These are phyloP conservation scores for Melolontha melolontha DNA, from an alignment of 2,888 invertebrate species.

Conservation along the genomic window DNA sequence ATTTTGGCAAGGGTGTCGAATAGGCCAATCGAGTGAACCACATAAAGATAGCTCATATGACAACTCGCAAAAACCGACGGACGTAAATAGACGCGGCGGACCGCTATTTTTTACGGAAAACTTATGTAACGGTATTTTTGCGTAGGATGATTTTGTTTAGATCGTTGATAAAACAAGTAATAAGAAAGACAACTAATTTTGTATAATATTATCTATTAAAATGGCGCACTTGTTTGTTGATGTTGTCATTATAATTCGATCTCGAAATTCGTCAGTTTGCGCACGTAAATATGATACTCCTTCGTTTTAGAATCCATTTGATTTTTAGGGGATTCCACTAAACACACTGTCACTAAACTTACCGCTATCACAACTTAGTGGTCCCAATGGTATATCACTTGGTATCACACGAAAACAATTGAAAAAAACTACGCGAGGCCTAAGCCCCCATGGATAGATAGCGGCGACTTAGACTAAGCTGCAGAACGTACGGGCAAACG, in stretches of 20 bases:
- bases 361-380: constrained; percentile 63
- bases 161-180: not conserved
- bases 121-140: constrained; percentile 44
- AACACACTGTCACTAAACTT: constrained; percentile 56
- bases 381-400: constrained; percentile 62
- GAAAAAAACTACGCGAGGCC: constrained; percentile 53
- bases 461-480: constrained; percentile 62
- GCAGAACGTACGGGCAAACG: constrained; percentile 71
- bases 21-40: constrained; percentile 52
- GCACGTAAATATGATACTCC: constrained; percentile 12
- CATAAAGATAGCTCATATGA: constrained; percentile 53
- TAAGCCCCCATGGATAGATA: constrained; percentile 60
- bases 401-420: constrained; percentile 50
- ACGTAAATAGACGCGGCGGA: constrained; percentile 46
- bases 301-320: constrained; percentile 14
- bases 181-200: not conserved
- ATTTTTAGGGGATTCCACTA: constrained; percentile 24
- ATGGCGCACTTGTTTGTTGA: constrained; percentile 1
- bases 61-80: constrained; percentile 51
- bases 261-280: constrained; percentile 3
- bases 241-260: constrained; percentile 5
- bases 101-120: constrained; percentile 39
- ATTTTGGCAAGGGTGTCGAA: constrained; percentile 78
- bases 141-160: constrained; percentile 36
- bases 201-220: constrained; percentile 7